phyloP scores from a whole-genome alignment of 2,888 invertebrate species.

The Anoncus sp. region DNA sequence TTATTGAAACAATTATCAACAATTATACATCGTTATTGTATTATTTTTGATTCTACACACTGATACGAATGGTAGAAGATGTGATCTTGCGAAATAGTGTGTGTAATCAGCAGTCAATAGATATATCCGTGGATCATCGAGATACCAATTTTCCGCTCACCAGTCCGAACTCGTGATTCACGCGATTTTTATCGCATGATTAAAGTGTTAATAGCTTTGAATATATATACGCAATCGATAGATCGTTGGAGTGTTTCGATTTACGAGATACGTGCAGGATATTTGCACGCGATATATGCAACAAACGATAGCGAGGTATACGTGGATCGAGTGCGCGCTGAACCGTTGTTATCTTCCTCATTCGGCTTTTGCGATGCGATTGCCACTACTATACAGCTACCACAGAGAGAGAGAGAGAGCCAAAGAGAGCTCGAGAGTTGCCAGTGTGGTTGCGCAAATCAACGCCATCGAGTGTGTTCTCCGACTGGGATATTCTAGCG shows the following conservation, averaged over 20 bases:
- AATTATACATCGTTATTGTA: too few relatives aligned
- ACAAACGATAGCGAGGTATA: background rate
- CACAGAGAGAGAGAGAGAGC: background rate
- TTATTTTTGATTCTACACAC: background rate
- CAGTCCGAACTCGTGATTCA: conserved; percentile 25
- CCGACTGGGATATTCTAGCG: conserved; percentile 11
- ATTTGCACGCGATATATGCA: conserved; percentile 38
- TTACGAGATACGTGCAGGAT: conserved; percentile 53
- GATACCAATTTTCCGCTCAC: conserved; percentile 25
- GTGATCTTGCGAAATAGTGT: background rate
- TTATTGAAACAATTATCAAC: background rate
- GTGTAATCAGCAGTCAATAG: conserved; percentile 29
- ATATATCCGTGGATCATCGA: conserved; percentile 23
- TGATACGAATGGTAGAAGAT: background rate
- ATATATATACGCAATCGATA: conserved; percentile 41
- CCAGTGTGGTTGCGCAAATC: conserved; percentile 56
- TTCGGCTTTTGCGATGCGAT: conserved; percentile 50
- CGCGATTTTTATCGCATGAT: conserved; percentile 45
- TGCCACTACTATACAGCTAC: conserved; percentile 39
- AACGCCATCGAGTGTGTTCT: conserved; percentile 41
- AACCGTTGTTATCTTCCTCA: conserved; percentile 55
- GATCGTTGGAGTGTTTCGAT: conserved; percentile 51
- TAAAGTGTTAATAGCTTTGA: conserved; percentile 40
- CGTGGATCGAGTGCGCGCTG: conserved; percentile 32
- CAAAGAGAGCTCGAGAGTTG: conserved; percentile 32